Base-by-base conservation (phyloP, 2,888 invertebrate genomes). In the Brachycybe producta region DNA sequence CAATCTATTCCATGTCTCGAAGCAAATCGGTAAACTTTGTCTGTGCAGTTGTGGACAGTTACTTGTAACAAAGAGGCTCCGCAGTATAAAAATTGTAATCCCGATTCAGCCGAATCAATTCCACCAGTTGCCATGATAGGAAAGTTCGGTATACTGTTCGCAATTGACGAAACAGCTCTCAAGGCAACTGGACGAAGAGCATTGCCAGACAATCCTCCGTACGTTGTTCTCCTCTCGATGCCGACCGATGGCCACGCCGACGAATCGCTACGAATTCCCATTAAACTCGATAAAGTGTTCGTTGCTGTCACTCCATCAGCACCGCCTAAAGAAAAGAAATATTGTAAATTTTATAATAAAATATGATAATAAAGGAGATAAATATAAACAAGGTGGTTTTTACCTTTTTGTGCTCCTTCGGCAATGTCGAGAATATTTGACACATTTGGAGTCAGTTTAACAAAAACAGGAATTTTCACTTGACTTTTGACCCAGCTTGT, bases 391-490 rank as follows among this genome's bases (percentile, higher is more conserved):
- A 11, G n/a, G n/a, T 30, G 8, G 28, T 15, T 3, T 24, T 51
- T 56, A 81, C 86, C 90, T 71, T 84, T 80, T 60, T 87, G 70
- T 0, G 97, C 97, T 2, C 97, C 97, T 59, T 64, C 70, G 0
- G 97, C 97, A 56, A 98, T 90, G 32, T 73, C 71, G 0, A 84
- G 81, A 45, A 98, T 87, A 56, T 92, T 84, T 0, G 97, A 97
- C 24, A 97, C 92, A 65, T 98, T 98, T 0, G 97, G 97, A 0
- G 98, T 98, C 51, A 98, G 70, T 69, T 98, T 98, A 13, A 95
- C 79, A 69, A 98, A 98, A 71, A 98, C 85, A 2, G 98, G 97
- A 56, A 98, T 87, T 63, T 82, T 82, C 7, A 91, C 77, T 0
- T 84, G 80, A 27, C 73, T 76, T 47, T 82, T 74, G 11, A 97